These are phyloP conservation scores for Hemithea aestivaria DNA, from an alignment of 2,888 invertebrate genomes.

Conservation along the genomic window DNA sequence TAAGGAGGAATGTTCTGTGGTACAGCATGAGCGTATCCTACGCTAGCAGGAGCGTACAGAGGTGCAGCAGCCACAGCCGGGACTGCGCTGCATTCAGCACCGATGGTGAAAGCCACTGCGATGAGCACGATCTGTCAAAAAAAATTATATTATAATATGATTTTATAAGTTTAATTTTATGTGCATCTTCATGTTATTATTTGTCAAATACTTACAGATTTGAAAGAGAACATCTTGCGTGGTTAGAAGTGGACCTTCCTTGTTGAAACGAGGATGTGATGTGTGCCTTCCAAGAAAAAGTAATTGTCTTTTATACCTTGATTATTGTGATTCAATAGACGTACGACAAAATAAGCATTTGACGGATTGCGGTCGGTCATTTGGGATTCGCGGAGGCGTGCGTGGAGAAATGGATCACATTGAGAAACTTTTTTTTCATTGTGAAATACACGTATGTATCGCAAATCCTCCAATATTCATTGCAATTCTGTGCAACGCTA, in stretches of 20 bases:
- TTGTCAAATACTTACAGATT: constrained; percentile 60
- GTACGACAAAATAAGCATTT: constrained; percentile 63
- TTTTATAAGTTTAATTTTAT: background rate
- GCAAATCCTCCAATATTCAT: constrained; percentile 27
- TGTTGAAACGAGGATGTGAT: constrained; percentile 61
- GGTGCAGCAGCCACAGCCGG: constrained; percentile 53
- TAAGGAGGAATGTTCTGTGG: constrained; percentile 82
- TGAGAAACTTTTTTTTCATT: constrained; percentile 58
- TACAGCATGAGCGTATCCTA: constrained; percentile 78
- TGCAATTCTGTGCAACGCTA: constrained; percentile 16
- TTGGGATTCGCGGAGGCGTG: constrained; percentile 68
- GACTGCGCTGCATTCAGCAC: constrained; percentile 59
- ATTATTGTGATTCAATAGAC: constrained; percentile 68
- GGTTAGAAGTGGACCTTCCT: constrained; percentile 65
- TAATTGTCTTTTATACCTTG: constrained; percentile 64
- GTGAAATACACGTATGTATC: constrained; percentile 49
- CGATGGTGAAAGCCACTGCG: constrained; percentile 56
- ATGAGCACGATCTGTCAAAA: constrained; percentile 60
- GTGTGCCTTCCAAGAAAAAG: constrained; percentile 59
- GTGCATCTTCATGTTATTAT: background rate
- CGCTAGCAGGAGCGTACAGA: constrained; percentile 73
- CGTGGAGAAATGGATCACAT: constrained; percentile 72
- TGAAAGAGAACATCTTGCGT: constrained; percentile 73
- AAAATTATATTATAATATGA: background rate
- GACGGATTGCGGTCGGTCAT: constrained; percentile 63